phyloP scores from a whole-genome alignment of 2,888 invertebrate genomes.

The Aphodius sticticus region DNA sequence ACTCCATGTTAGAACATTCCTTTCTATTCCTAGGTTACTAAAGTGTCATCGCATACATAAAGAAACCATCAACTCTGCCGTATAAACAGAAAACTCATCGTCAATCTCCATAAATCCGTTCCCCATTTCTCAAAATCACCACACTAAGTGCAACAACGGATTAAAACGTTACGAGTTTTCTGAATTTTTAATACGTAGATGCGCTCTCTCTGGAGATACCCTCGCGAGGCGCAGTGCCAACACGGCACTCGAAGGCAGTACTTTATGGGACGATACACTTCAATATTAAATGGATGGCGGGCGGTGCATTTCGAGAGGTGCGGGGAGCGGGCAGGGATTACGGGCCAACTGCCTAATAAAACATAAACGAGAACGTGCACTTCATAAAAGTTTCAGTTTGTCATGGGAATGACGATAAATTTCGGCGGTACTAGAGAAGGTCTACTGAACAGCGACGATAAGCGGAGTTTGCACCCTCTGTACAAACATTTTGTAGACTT shows the following conservation, averaged over 20 bases:
- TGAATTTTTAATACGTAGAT: slow-evolving; percentile 6
- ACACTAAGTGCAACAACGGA: slow-evolving; percentile 18
- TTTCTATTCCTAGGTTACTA: too few relatives aligned
- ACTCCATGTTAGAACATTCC: too few relatives aligned
- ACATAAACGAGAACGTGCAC: slow-evolving; percentile 13
- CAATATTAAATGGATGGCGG: slow-evolving; percentile 18
- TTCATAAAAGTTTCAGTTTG: slow-evolving; percentile 22
- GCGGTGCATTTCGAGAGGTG: not conserved
- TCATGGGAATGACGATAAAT: not conserved
- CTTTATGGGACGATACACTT: slow-evolving; percentile 22
- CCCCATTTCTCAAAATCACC: not conserved
- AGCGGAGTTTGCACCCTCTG: slow-evolving; percentile 1
- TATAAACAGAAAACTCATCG: too few relatives aligned
- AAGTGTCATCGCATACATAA: too few relatives aligned
- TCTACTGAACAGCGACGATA: slow-evolving; percentile 19
- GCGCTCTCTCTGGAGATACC: not conserved
- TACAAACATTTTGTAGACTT: slow-evolving; percentile 4
- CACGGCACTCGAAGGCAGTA: not conserved
- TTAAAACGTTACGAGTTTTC: slow-evolving; percentile 6
- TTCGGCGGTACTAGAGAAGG: not conserved
- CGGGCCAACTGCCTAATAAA: slow-evolving; percentile 18
- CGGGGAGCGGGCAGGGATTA: not conserved
- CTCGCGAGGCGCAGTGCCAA: not conserved
- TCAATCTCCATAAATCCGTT: not conserved
- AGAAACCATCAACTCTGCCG: too few relatives aligned